Conservation (phyloP, 2,113 vertebrate species). For the Empidonax alnorum region DNA sequence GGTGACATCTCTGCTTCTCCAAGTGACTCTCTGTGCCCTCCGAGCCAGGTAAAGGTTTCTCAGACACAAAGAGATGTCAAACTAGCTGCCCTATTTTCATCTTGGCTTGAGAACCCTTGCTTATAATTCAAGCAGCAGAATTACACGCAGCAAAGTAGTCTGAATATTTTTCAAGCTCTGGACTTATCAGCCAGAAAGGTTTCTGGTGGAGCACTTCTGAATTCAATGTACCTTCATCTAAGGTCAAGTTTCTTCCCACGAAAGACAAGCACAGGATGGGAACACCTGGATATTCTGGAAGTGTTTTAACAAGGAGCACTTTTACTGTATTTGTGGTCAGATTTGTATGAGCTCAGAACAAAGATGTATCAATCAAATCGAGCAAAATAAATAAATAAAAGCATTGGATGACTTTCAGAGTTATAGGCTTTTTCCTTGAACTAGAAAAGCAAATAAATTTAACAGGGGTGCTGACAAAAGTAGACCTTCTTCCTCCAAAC, state of each 20-base stretch:
- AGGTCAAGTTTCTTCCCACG: background rate
- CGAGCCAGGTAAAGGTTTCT: background rate
- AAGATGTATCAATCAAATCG: slow-evolving; percentile 39
- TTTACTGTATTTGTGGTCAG: slow-evolving; percentile 23
- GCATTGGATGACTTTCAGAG: slow-evolving; percentile 44
- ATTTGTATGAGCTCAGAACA: slow-evolving; percentile 8
- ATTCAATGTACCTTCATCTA: background rate
- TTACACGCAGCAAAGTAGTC: background rate
- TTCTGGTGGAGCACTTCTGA: background rate
- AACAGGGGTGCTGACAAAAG: slow-evolving; percentile 63
- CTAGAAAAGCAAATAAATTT: slow-evolving; percentile 71
- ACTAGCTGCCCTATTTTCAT: background rate
- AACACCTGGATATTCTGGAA: background rate
- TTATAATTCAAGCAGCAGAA: background rate
- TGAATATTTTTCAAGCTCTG: background rate
- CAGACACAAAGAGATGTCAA: background rate
- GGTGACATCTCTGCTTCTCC: slow-evolving; percentile 20
- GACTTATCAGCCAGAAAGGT: background rate
- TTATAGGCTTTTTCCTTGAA: slow-evolving; percentile 56
- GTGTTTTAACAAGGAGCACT: slow-evolving; percentile 20
- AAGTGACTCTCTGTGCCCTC: background rate
- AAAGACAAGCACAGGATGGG: background rate
- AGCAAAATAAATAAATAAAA: slow-evolving; percentile 60
- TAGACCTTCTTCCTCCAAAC: slow-evolving; percentile 64
- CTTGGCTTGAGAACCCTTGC: background rate